Base-by-base conservation (phyloP, 2,888 invertebrate genomes). In the Cataglyphis cursor region DNA sequence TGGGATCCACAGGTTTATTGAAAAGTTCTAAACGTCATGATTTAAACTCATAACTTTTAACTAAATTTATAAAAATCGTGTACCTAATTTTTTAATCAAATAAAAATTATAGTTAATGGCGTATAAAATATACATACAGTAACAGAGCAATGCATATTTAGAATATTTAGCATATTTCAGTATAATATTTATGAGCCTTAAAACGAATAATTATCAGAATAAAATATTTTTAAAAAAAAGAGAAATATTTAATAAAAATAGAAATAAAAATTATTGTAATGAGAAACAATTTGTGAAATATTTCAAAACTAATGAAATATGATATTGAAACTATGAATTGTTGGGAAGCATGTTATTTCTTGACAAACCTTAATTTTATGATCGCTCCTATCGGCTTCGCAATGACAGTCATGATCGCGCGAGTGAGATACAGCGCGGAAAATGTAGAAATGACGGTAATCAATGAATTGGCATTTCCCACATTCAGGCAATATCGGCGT, bases 391-490 rank as follows among this genome's bases (percentile, higher is more conserved):
- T 38, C 15, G 68, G 54, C 76, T 70, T 81, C 65, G 59, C 54
- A 62, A 57, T 82, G 86, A 81, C 65, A 59, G 66, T 65, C 54
- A 70, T 61, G 48, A 28, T 66, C 61, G 59, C 83, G 81, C 83
- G 72, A 73, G 75, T 88, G 78, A 89, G 81, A 89, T 89, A 87
- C 78, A 64, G 76, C 75, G 66, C 51, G 81, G 81, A 82, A 82
- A 84, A 78, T 68, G 84, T 57, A 83, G 86, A 88, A 86, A 89
- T 89, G 82, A 85, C 86, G 61, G 82, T 88, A 83, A 89, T 89
- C 90, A 90, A 89, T 86, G 86, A 89, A 89, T 89, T 89, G 89
- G 85, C 90, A 89, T 89, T 89, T 89, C 89, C 89, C 89, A 89
- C 90, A 89, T 89, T 76, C 59, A 80, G 82, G 51, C 48, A 41